Evolutionary conservation across 2,888 invertebrate genomes (phyloP).

Genomic region (Nemotelus nigrinus): DNA sequence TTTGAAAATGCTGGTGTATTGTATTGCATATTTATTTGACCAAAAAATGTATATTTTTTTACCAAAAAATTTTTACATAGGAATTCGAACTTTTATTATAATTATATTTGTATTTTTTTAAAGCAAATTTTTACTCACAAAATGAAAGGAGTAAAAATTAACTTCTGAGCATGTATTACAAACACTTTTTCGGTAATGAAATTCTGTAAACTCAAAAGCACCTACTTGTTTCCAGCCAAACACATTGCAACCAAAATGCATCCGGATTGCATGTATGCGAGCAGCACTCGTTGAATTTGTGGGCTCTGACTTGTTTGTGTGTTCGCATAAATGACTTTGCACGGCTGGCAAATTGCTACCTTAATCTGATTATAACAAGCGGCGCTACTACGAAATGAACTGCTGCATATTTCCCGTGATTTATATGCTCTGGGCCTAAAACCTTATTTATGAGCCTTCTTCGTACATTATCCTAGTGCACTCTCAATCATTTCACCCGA

Average conservation of each 20-base stretch:
- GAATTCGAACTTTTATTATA: no score
- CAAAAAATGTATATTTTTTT: no score
- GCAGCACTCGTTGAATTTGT: slow-evolving; percentile 19
- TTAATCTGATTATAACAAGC: slow-evolving; percentile 52
- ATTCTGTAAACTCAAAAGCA: no score
- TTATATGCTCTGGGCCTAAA: slow-evolving; percentile 49
- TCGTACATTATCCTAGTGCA: slow-evolving; percentile 48
- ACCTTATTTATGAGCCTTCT: slow-evolving; percentile 50
- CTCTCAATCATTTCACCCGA: slow-evolving; percentile 36
- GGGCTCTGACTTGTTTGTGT: slow-evolving; percentile 37
- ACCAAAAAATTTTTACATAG: no score
- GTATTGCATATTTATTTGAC: no score
- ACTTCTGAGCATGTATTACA: no score
- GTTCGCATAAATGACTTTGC: slow-evolving; percentile 51
- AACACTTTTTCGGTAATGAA: no score
- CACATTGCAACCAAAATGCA: neutral
- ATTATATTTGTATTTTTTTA: no score
- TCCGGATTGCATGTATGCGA: slow-evolving; percentile 1
- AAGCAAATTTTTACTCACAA: no score
- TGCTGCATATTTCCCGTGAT: slow-evolving; percentile 51
- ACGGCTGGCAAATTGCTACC: slow-evolving; percentile 52
- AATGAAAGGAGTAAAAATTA: no score
- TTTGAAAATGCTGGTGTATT: no score
- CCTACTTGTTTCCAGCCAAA: neutral
- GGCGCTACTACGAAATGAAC: slow-evolving; percentile 49